phyloP scores from a whole-genome alignment of 2,797 vertebrate species.

The Zalophus californianus region DNA sequence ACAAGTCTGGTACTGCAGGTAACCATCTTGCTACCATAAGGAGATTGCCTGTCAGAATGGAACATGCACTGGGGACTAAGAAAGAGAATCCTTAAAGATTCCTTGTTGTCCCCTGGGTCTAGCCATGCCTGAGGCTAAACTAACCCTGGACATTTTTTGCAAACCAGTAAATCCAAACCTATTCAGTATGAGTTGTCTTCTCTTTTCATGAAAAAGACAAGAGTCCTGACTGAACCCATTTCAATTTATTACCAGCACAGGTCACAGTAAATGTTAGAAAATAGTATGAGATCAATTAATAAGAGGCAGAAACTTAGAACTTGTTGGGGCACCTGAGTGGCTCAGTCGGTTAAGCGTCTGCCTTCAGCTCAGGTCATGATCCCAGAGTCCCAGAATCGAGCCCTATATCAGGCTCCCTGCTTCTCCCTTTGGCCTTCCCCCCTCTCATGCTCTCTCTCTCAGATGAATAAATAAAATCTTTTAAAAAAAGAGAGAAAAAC shows the following conservation, averaged over 20 bases:
- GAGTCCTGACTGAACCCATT: background rate
- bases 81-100: background rate
- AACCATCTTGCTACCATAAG: background rate
- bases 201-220: background rate
- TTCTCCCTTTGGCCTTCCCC: background rate
- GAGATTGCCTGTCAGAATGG: background rate
- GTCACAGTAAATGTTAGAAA: background rate
- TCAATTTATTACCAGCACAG: constrained; percentile 15
- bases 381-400: background rate
- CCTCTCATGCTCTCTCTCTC: background rate
- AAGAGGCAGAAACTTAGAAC: constrained; percentile 25
- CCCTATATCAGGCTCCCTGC: background rate
- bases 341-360: background rate
- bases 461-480: background rate
- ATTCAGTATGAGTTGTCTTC: background rate
- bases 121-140: constrained; percentile 39
- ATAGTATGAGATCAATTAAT: background rate
- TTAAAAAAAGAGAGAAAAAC: background rate
- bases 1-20: background rate
- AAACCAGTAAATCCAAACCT: constrained; percentile 40
- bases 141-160: background rate
- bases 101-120: background rate
- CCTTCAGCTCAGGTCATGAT: background rate
- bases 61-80: background rate
- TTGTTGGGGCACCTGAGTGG: background rate